Conservation (phyloP, 2,113 vertebrate species). For the Plestiodon gilberti region DNA sequence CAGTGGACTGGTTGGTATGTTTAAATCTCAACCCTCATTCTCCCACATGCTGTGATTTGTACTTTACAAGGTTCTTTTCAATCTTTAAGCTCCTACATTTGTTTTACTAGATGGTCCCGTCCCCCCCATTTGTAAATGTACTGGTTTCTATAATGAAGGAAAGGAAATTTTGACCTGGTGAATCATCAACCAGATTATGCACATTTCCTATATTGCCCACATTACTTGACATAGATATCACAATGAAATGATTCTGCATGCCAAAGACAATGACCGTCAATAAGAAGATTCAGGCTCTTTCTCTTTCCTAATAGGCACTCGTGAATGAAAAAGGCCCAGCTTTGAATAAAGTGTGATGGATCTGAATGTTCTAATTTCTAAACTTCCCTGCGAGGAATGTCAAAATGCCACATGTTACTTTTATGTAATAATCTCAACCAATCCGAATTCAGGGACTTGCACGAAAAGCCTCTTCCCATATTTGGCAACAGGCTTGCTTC, state of each 20-base stretch:
- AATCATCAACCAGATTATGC: slow-evolving; percentile 21
- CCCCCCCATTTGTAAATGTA: slow-evolving; percentile 25
- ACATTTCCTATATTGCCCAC: slow-evolving; percentile 35
- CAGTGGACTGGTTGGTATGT: slow-evolving; percentile 40
- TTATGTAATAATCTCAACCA: slow-evolving; percentile 39
- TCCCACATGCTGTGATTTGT: slow-evolving; percentile 35
- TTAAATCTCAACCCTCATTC: slow-evolving; percentile 25
- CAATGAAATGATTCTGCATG: slow-evolving; percentile 22
- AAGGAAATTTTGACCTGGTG: slow-evolving; percentile 35
- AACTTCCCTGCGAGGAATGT: slow-evolving; percentile 27
- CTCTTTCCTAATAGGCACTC: neutral
- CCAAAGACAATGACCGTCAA: slow-evolving; percentile 9
- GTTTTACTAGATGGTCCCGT: slow-evolving; percentile 37
- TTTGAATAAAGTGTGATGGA: neutral
- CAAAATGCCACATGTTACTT: slow-evolving; percentile 48
- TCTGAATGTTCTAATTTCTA: slow-evolving; percentile 44
- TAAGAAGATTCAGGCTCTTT: neutral
- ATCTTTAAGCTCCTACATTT: slow-evolving; percentile 3
- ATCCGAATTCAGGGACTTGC: slow-evolving; percentile 48
- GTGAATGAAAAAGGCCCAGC: neutral
- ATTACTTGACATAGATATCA: neutral
- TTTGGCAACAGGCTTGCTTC: slow-evolving; percentile 69
- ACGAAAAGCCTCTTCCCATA: slow-evolving; percentile 65
- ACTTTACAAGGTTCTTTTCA: slow-evolving; percentile 39
- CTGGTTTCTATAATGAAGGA: slow-evolving; percentile 36